phyloP scores from a whole-genome alignment of 1,140 invertebrate genomes.

The Phenacoccus solenopsis region DNA sequence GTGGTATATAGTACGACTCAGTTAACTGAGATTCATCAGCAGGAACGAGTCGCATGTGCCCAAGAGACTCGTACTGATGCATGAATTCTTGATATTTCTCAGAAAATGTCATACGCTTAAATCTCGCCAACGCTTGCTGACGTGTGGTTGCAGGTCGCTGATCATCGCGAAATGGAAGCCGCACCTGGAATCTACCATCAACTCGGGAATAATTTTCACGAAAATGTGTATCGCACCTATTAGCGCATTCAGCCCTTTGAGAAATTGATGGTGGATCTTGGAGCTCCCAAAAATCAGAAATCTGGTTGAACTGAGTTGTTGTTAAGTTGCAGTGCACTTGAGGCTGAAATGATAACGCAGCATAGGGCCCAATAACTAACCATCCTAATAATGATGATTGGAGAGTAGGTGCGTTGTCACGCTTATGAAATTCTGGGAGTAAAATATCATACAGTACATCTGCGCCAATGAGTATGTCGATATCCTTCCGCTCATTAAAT shows the following conservation, averaged over 20 bases:
- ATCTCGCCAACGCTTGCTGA: no score
- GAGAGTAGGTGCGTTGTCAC: background rate
- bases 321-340: no score
- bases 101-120: no score
- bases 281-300: no score
- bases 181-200: background rate
- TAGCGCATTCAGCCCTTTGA: no score
- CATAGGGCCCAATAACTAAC: background rate
- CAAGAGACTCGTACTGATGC: slow-evolving; percentile 26
- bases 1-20: background rate
- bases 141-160: no score
- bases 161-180: no score
- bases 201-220: background rate
- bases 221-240: background rate
- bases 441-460: background rate
- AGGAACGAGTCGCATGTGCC: slow-evolving; percentile 29
- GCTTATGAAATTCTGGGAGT: background rate
- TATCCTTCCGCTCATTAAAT: background rate
- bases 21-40: slow-evolving; percentile 22
- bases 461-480: background rate
- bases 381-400: background rate
- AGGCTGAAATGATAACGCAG: no score
- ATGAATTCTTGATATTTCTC: slow-evolving; percentile 28
- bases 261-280: no score
- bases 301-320: no score